Base-by-base conservation (phyloP, 2,113 vertebrate genomes). In the Gobius niger region DNA sequence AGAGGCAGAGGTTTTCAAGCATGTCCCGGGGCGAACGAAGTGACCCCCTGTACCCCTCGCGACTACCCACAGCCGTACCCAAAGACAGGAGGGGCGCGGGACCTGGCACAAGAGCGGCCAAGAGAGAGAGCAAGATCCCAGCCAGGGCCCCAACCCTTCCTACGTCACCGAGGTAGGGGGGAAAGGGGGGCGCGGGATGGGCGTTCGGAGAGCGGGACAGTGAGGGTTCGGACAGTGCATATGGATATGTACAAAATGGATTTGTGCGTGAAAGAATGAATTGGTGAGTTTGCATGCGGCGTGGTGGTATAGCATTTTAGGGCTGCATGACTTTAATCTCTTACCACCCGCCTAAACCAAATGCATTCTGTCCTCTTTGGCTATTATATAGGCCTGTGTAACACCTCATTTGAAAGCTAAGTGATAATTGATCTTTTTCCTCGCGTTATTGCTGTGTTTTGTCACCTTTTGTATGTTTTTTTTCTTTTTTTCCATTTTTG, bases 1-100 rank as follows among this genome's bases (percentile, higher is more conserved):
- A 62, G 69, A 72, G 70, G 81, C 62, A 56, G 44, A 0, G 52
- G 62, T 78, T 85, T 65, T 76, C 78, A 63, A 76, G 42, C 86
- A 92, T 92, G 92, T 90, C 89, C 75, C 67, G 74, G 67, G 89
- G 81, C 42, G 77, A 86, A 49, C 87, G 76, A 15, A 67, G 71
- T 65, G 87, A 91, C 86, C 85, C 80, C 62, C 47, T 65, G 81
- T 59, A 87, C 44, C 80, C 85, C 12, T 91, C 90, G 3, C 90
- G 83, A 69, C 80, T 88, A 47, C 87, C 90, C 57, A 87, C 88
- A 11, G 82, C 86, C 34, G 73, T 82, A 40, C 84, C 82, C 80
- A 85, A 76, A n/a, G 84, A 91, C 76, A 90, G 88, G 74, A 91
- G 81, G 83, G 90, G 85, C 76, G 70, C 77, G 19, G 85, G 89